Conservation (phyloP, 2,888 invertebrate genomes). For the Caenorhabditis sp. region DNA sequence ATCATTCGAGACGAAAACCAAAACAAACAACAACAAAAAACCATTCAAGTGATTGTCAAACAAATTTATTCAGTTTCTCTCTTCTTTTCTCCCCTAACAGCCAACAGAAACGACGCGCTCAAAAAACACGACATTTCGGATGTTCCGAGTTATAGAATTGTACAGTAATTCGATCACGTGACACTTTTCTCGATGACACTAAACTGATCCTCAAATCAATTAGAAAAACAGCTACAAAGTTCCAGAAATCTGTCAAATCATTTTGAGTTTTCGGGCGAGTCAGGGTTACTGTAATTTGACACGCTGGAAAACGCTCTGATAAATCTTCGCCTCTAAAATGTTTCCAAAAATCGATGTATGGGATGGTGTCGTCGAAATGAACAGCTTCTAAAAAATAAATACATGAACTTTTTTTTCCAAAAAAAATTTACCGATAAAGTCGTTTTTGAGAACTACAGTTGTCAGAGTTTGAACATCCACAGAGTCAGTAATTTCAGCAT, state of each 20-base stretch:
- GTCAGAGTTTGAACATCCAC: conserved; percentile 3
- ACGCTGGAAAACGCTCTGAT: conserved; percentile 23
- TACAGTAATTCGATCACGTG: conserved; percentile 12
- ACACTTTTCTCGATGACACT: conserved; percentile 9
- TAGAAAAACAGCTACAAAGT: conserved; percentile 25
- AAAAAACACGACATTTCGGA: not conserved
- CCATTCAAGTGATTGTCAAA: conserved; percentile 1
- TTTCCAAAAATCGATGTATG: conserved; percentile 12
- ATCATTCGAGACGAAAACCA: not conserved
- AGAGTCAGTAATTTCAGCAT: not conserved
- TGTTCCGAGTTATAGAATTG: conserved; percentile 24
- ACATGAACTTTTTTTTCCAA: not conserved
- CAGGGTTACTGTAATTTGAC: conserved; percentile 26
- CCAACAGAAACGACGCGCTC: not conserved
- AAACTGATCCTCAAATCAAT: conserved; percentile 21
- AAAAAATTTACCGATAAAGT: not conserved
- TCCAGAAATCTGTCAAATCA: conserved; percentile 23
- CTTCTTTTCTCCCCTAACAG: too few relatives aligned
- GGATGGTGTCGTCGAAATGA: conserved; percentile 35
- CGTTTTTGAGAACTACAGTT: not conserved
- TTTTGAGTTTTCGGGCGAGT: conserved; percentile 11
- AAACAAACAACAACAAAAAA: not conserved
- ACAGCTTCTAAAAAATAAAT: conserved; percentile 27
- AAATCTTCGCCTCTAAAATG: conserved; percentile 14
- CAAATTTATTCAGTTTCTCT: not conserved